Percentiles rank a stretch among this genome's conserved stretches.
Evolutionary conservation across 2,113 vertebrate species (phyloP).

Genomic region (Melospiza melodia): DNA sequence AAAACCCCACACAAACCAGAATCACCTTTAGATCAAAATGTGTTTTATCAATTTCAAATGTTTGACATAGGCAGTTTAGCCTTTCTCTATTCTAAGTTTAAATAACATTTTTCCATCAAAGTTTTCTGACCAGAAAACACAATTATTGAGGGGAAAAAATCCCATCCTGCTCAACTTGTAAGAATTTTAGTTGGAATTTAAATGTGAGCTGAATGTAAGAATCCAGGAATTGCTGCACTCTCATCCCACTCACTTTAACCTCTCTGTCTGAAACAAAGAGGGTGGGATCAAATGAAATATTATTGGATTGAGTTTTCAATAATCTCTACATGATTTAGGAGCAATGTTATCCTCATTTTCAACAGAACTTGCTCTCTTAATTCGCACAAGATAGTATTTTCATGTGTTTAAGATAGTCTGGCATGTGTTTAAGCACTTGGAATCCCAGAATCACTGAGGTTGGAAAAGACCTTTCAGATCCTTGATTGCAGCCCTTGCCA

Average conservation of each 20-base stretch:
- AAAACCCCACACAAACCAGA: not conserved
- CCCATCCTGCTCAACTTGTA: not conserved
- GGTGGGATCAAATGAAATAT: not conserved
- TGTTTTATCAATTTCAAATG: not conserved
- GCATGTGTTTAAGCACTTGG: not conserved
- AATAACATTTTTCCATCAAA: not conserved
- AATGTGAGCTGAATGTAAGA: not conserved
- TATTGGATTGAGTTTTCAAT: not conserved
- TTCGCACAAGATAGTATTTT: not conserved
- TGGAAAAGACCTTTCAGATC: slow-evolving; percentile 1
- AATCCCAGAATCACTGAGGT: not conserved
- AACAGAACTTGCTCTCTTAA: not conserved
- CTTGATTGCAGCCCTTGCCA: not conserved
- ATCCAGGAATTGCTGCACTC: not conserved
- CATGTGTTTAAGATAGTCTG: no score
- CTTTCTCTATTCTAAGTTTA: not conserved
- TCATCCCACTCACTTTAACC: not conserved
- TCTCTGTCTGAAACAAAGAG: not conserved
- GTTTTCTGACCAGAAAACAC: not conserved
- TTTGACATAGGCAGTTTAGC: not conserved
- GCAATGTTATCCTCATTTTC: not conserved
- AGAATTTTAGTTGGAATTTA: not conserved
- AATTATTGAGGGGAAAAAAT: not conserved
- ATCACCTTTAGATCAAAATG: not conserved
- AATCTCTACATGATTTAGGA: not conserved